Evolutionary conservation across 2,888 invertebrate species (phyloP), one percentile per base, ranked within the genome.

Genomic region (Saturnia japonica): DNA sequence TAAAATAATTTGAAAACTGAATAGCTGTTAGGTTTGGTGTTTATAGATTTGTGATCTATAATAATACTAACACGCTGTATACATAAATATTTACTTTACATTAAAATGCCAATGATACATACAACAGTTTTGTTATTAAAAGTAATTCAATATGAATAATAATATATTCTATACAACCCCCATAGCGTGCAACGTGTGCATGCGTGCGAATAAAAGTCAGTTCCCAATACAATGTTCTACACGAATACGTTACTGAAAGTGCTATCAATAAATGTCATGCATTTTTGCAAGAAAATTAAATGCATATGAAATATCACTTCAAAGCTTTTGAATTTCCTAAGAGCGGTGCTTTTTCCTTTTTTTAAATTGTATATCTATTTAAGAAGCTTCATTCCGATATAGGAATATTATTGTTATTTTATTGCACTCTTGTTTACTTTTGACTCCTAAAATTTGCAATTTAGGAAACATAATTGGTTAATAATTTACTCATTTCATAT

Each of bases 201-300:
- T 68, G 70, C 67, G 25, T 47, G 57, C 43, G 45, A 70, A 68
- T 68, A 67, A 64, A 60, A 70, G 60, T 47, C 43, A 67, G 67
- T 70, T 67, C n/a, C 34, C 67, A 70, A 60, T 74, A 72, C 71
- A 75, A 78, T 75, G 72, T 76, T 80, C 72, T 72, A 74, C 68
- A 40, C 76, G 73, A 72, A 67, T 72, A 54, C 69, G 42, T 69
- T 71, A 64, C 67, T 72, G 66, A 67, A 69, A 74, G 70, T 47
- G 47, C 70, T 67, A 25, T 22, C 28, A 42, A 57, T 57, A 57
- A 57, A 28, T 57, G 25, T 57, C 57, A 57, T 57, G 28, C 25
- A 57, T 25, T 57, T 25, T 28, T 57, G 25, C 25, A 57, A 25
- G 14, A 25, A n/a, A n/a, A 54, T 9, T 22, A 54, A 54, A 54